Evolutionary conservation across 2,797 vertebrate genomes (phyloP).

Genomic region (Alauda arvensis): DNA sequence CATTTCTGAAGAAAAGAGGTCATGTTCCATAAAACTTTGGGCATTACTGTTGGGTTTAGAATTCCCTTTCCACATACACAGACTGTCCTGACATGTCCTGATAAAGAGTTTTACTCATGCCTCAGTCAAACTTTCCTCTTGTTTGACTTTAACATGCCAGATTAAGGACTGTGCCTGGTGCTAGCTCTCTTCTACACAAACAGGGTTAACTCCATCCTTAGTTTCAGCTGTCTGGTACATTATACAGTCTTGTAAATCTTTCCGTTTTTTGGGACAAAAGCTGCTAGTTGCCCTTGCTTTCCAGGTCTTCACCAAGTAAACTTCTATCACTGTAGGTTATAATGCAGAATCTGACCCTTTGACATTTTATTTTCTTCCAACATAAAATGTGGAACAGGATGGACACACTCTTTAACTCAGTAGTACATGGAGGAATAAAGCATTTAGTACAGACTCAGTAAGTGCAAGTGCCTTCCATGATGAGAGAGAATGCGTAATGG

Average conservation of each 20-base stretch:
- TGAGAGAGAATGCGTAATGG: background rate
- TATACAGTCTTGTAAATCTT: background rate
- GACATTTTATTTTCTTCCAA: background rate
- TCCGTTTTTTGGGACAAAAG: background rate
- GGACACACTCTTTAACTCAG: background rate
- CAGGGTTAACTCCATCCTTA: background rate
- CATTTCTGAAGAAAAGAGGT: background rate
- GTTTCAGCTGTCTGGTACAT: background rate
- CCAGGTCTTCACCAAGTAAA: background rate
- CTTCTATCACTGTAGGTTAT: background rate
- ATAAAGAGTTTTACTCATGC: background rate
- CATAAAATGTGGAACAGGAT: background rate
- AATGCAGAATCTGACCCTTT: background rate
- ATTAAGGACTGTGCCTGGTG: background rate
- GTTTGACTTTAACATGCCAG: background rate
- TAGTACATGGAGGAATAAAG: background rate
- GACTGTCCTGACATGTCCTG: accelerated
- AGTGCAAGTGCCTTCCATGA: background rate
- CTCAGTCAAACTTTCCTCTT: background rate
- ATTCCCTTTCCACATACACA: background rate
- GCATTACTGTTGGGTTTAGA: background rate
- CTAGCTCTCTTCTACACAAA: background rate
- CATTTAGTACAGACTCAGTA: background rate
- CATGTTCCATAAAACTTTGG: background rate
- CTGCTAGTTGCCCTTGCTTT: background rate